Conservation (phyloP, 2,113 vertebrate genomes). For the Tachysurus vachellii region DNA sequence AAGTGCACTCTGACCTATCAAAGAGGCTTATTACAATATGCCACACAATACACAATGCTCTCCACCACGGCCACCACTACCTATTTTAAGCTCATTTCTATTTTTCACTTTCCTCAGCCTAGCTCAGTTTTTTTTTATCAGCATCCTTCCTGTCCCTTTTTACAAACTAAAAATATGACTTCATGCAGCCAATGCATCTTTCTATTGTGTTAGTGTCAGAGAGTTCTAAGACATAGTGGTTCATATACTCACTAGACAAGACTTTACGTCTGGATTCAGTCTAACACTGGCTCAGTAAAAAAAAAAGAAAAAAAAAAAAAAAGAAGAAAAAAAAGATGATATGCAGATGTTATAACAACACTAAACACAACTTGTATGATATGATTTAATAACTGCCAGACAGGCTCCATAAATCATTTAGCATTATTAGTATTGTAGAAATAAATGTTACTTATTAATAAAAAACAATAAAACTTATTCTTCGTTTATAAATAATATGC, state of each 20-base stretch:
- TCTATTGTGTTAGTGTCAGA: constrained; percentile 42
- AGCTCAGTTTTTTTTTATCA: constrained; percentile 22
- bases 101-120: constrained; percentile 49
- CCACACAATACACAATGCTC: constrained; percentile 36
- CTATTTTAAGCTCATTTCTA: constrained; percentile 45
- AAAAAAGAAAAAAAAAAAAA: neutral
- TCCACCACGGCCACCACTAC: neutral
- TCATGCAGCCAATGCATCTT: constrained; percentile 51
- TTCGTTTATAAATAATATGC: neutral
- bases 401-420: neutral
- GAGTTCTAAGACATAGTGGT: constrained; percentile 34
- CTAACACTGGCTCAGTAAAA: neutral
- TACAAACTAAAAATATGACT: constrained; percentile 59
- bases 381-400: neutral
- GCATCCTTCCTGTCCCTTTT: constrained; percentile 56
- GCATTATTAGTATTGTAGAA: neutral
- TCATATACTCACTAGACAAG: constrained; percentile 38
- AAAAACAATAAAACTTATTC: neutral
- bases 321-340: neutral
- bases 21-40: constrained; percentile 33
- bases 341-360: neutral
- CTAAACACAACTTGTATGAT: neutral
- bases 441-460: neutral
- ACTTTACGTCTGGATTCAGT: constrained; percentile 30
- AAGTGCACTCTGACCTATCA: constrained; percentile 67